Base-by-base conservation (phyloP, 2,888 invertebrate genomes). In the Pammene fasciana region DNA sequence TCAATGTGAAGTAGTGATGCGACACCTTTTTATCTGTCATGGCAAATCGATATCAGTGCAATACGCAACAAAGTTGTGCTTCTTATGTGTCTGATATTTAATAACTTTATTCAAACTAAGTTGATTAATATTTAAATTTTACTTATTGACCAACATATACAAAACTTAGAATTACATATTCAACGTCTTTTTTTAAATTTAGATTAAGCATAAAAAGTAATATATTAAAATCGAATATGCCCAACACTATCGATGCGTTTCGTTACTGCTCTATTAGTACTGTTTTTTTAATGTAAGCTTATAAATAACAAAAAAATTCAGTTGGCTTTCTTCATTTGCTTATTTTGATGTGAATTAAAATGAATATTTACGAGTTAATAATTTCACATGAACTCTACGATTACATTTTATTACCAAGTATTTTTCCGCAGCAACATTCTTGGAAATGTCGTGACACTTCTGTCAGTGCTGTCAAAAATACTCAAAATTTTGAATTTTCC, bases 401-500 rank as follows among this genome's bases (percentile, higher is more conserved):
- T 26, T 26, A 26, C 26, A 26, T 26, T 26, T 26, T 26, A 26
- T 26, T 26, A 26, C 26, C 4, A 26, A 4, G 26, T 26, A 26
- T 9, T 38, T 38, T 38, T 38, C 9, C 18, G 18, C 38, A 14
- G 60, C 45, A 55, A 67, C 45, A 61, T 67, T 45, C 1, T 54
- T 34, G 54, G 14, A 34, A 66, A 57, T n/a, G 34, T 54, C 48
- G 26, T 26, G 56, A 57, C 48, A 60, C 59, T 55, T 26, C 43
- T 60, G 60, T 60, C 67, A 72, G 65, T 36, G 62, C 68, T 48
- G 72, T 72, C 66, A 73, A 71, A 71, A 80, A 80, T 78, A 79
- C 81, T 82, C 81, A 80, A 83, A 84, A 71, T 78, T 80, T 79
- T 72, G 43, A 71, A 68, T 73, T 75, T 77, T 76, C 72, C 80